phyloP scores from a whole-genome alignment of 2,113 vertebrate genomes.

The Odocoileus virginianus region DNA sequence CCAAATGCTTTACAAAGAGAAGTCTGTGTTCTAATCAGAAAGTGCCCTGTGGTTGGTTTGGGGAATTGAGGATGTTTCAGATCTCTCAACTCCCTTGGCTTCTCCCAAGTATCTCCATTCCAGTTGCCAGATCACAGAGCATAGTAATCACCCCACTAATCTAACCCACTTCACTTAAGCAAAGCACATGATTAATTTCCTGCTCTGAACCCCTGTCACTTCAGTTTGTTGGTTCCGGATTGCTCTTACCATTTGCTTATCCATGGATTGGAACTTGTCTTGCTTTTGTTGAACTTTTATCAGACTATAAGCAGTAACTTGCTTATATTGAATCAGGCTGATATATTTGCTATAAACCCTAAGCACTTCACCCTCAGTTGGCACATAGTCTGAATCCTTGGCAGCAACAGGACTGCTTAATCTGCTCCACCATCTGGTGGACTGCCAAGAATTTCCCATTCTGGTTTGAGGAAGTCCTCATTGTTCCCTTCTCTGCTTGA shows the following conservation, averaged over 20 bases:
- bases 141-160: neutral
- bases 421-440: neutral
- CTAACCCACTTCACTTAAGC: neutral
- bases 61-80: neutral
- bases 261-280: neutral
- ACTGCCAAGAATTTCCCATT: neutral
- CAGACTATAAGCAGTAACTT: neutral
- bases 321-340: neutral
- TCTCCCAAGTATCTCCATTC: neutral
- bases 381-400: neutral
- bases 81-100: neutral
- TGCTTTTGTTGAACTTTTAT: neutral
- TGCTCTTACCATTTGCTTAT: neutral
- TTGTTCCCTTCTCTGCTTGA: neutral
- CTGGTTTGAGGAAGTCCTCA: neutral
- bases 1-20: neutral
- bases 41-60: neutral
- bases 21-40: neutral
- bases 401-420: neutral
- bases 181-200: neutral
- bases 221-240: neutral
- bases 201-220: neutral
- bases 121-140: neutral
- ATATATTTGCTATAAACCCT: neutral
- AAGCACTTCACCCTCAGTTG: neutral